Evolutionary conservation across 2,113 vertebrate species (phyloP), one percentile per base, ranked within the genome.

Genomic region (Dolichallabes microphthalmus): DNA sequence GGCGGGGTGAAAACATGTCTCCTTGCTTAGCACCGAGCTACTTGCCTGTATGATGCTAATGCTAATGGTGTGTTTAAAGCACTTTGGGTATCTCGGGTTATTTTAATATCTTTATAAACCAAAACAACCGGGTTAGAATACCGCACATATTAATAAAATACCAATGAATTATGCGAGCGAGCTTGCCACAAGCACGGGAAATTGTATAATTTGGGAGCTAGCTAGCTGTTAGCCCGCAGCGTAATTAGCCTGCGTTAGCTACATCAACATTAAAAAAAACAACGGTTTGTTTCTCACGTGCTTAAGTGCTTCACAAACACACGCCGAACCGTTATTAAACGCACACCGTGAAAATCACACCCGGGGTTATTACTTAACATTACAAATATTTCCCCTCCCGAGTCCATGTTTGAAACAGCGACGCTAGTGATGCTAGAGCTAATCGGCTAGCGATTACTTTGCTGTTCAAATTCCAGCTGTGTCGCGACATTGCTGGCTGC

Each of bases 1-100:
- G 88, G 88, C 88, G 88, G 88, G 88, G 88, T 84, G 69, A 84
- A 85, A 87, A 75, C 83, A 85, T 87, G 88, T 71, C 86, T 83
- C 60, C 76, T 45, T 77, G 60, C 13, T 45, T 60, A 58, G 77
- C 87, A 60, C 32, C 79, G 74, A 80, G 77, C 84, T 35, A 14
- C 82, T 75, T 22, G 58, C 52, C 82, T 76, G 35, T 63, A 30
- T 86, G 14, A 86, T 55, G 50, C 83, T 76, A 86, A 87, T 76
- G 80, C 81, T 82, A 85, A 74, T 84, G 19, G 66, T 79, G 52
- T 8, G 30, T 80, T 76, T 68, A 75, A 14, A 0, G 45, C 15
- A 68, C 73, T 0, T 27, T 12, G 25, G 17, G 17, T 17, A 75
- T 5, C 68, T 45, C 22, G 10, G 14, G 45, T 52, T 32, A 66